Evolutionary conservation across 2,113 vertebrate genomes (phyloP), one percentile per base, ranked within the genome.

Genomic region (Silurus meridionalis): DNA sequence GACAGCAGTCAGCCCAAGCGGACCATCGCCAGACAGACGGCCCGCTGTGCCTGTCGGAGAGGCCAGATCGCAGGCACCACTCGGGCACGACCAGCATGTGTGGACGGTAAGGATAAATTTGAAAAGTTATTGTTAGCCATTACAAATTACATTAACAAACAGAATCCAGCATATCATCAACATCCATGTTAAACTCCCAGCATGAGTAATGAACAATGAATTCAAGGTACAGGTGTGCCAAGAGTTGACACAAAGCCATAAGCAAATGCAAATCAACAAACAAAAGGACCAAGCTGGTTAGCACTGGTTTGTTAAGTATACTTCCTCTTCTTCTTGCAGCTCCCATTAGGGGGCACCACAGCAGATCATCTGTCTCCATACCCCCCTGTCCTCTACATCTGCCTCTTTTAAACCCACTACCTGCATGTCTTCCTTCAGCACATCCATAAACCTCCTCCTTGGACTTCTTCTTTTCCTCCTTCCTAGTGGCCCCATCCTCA

Each of bases 31-130:
- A 92, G 95, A 88, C 96, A 96, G 94, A 96, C 96, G 0, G 96
- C 96, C 58, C 95, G 96, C 75, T 96, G 96, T 66, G 96, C 96
- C 88, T 96, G 96, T 90, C 88, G 94, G 86, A 95, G 94, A 91
- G 96, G 96, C 88, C 96, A 96, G 93, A 96, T 96, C 37, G 95
- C 96, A 2, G 96, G 96, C 69, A 96, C 96, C 37, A 95, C 95
- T 3, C 93, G 95, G 86, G 95, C 95, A 13, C 93, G 95, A 84
- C 96, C 96, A 0, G 96, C 96, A 48, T 96, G 96, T 53, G 96
- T 96, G 50, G 96, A 96, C 50, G 95, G 96, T 96, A 90, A 94
- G 89, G 61, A 19, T 28, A 10, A 60, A 50, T 75, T 55, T 11
- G 14, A 15, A 28, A 13, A 7, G 8, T 80, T 60, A 19, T 21